A percentile compares a stretch with the other conserved stretches of the same genome.
These are phyloP conservation scores for Herminia tarsipennalis DNA, from an alignment of 2,888 invertebrate genomes.

Conservation along the genomic window DNA sequence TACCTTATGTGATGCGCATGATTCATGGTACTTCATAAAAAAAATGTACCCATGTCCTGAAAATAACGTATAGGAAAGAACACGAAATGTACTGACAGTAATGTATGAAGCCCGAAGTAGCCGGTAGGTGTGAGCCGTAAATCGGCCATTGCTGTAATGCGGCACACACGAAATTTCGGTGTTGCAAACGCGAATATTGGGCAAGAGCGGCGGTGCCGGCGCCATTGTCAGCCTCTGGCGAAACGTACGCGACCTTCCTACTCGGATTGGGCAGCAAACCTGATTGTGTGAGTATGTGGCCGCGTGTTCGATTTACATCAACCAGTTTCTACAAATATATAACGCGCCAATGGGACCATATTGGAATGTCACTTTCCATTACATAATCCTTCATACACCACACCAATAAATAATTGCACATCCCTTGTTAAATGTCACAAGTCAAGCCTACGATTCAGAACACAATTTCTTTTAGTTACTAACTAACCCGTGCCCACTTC, in stretches of 20 bases:
- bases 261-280: conserved; percentile 78
- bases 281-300: conserved; percentile 64
- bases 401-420: background rate
- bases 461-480: too few species aligned
- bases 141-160: conserved; percentile 71
- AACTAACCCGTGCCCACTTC: too few species aligned
- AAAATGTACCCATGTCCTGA: conserved; percentile 25
- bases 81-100: conserved; percentile 26
- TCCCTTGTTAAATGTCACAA: background rate
- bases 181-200: conserved; percentile 78
- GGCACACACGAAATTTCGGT: conserved; percentile 82
- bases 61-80: conserved; percentile 23
- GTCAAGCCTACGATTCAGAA: conserved; percentile 1
- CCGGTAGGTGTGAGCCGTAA: conserved; percentile 49
- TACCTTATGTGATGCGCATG: conserved; percentile 31
- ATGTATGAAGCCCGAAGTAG: conserved; percentile 26
- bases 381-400: conserved; percentile 4
- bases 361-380: conserved; percentile 14
- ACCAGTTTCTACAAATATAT: conserved; percentile 38
- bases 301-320: conserved; percentile 43
- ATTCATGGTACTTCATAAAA: conserved; percentile 21
- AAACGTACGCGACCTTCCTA: conserved; percentile 80
- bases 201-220: conserved; percentile 70
- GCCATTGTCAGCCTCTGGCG: conserved; percentile 82
- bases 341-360: conserved; percentile 20